Conservation (phyloP, 2,888 invertebrate genomes). For the Hyles lineata region DNA sequence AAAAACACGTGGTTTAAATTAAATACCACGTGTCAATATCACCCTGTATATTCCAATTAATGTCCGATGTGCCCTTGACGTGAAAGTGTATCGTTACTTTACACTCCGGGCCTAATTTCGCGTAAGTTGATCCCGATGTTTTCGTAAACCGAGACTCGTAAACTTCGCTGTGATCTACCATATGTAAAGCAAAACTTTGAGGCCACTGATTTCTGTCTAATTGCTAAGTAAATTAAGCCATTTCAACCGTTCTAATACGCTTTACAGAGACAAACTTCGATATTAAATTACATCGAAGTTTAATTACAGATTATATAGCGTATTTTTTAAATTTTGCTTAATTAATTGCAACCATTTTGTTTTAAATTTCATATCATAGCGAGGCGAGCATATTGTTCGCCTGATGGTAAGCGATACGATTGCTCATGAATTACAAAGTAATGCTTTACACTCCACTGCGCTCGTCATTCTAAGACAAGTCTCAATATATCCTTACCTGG, state of each 20-base stretch:
- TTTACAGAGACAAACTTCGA: slow-evolving; percentile 31
- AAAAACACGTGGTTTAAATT: too few relatives aligned
- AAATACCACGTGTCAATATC: too few relatives aligned
- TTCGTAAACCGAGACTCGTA: slow-evolving; percentile 41
- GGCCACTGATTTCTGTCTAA: slow-evolving; percentile 50
- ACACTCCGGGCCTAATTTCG: slow-evolving; percentile 3
- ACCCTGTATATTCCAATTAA: not conserved
- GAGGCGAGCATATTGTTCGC: too few relatives aligned
- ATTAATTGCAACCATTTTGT: not conserved
- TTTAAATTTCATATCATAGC: too few relatives aligned
- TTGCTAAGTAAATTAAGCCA: slow-evolving; percentile 54
- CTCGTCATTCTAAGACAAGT: too few relatives aligned
- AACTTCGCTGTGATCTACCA: slow-evolving; percentile 44
- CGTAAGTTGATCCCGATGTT: slow-evolving; percentile 28
- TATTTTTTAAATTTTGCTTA: not conserved
- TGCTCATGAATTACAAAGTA: too few relatives aligned
- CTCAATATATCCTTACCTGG: too few relatives aligned
- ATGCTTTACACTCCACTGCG: too few relatives aligned
- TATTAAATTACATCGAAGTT: not conserved
- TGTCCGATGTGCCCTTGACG: not conserved
- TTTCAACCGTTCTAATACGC: slow-evolving; percentile 43
- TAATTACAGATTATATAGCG: not conserved
- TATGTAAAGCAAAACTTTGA: slow-evolving; percentile 50
- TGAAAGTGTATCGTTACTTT: not conserved
- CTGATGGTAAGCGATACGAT: too few relatives aligned